phyloP scores from a whole-genome alignment of 2,113 vertebrate species.

The Lucifuga dentata region DNA sequence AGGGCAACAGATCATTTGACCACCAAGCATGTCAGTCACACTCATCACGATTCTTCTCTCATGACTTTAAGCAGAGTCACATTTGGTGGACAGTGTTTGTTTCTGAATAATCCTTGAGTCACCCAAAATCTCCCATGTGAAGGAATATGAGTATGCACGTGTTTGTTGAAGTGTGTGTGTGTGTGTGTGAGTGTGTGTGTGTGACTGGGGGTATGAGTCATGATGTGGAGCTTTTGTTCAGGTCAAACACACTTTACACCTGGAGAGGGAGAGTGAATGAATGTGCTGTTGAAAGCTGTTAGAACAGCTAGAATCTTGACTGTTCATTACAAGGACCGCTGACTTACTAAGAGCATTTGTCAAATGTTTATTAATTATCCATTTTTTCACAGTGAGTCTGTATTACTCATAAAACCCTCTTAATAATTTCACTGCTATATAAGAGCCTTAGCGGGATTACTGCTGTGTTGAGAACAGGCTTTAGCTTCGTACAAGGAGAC shows the following conservation, averaged over 20 bases:
- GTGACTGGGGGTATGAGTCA: conserved; percentile 58
- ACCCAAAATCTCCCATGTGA: conserved; percentile 1
- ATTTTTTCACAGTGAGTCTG: conserved; percentile 48
- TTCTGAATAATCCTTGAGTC: conserved; percentile 31
- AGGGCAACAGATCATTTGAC: conserved; percentile 49
- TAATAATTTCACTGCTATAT: conserved; percentile 77
- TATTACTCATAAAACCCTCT: conserved; percentile 68
- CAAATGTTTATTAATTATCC: conserved; percentile 75
- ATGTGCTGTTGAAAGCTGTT: conserved; percentile 4
- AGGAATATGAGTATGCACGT: not conserved
- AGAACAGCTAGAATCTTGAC: not conserved
- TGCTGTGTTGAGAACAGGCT: conserved; percentile 71
- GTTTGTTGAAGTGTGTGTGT: conserved; percentile 14
- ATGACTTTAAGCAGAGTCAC: conserved; percentile 32
- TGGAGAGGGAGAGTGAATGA: conserved; percentile 11
- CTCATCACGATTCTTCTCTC: conserved; percentile 32
- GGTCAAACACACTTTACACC: conserved; percentile 44
- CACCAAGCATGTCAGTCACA: conserved; percentile 33
- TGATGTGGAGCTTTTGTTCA: conserved; percentile 39
- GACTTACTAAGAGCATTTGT: conserved; percentile 62
- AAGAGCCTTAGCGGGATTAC: conserved; percentile 85
- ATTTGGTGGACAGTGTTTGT: conserved; percentile 42
- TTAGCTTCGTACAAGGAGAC: conserved; percentile 72
- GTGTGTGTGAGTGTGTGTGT: not conserved
- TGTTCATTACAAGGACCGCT: conserved; percentile 8